Evolutionary conservation across 2,888 invertebrate genomes (phyloP).

Genomic region (Chrysolina oricalcia): DNA sequence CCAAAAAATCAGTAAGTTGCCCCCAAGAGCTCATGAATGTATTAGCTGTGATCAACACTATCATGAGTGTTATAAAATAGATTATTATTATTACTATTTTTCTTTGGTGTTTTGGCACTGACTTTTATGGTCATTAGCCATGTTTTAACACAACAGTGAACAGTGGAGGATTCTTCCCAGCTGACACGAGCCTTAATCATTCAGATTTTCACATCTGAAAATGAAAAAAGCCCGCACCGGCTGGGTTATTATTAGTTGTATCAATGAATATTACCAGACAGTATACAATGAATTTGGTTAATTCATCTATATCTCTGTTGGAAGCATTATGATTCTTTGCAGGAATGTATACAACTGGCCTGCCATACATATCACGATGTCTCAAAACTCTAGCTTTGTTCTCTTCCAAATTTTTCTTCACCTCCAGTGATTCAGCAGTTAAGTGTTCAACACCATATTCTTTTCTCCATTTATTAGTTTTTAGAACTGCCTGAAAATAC

Average conservation of each 20-base stretch:
- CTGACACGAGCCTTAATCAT: too few species aligned
- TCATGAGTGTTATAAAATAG: too few species aligned
- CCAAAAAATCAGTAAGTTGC: too few species aligned
- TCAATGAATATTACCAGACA: constrained; percentile 76
- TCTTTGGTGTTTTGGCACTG: too few species aligned
- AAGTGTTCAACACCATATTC: constrained; percentile 81
- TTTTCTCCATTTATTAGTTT: constrained; percentile 86
- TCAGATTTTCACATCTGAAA: too few species aligned
- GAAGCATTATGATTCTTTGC: constrained; percentile 83
- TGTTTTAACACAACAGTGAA: too few species aligned
- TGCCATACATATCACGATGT: constrained; percentile 82
- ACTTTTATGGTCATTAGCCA: too few species aligned
- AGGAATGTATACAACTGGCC: constrained; percentile 86
- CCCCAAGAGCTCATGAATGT: background rate
- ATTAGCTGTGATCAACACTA: background rate
- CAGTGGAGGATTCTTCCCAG: too few species aligned
- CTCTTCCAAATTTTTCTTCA: constrained; percentile 75
- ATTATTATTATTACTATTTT: too few species aligned
- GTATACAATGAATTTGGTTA: constrained; percentile 86
- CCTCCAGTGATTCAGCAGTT: constrained; percentile 72
- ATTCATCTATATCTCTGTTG: constrained; percentile 83
- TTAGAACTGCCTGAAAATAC: constrained; percentile 78
- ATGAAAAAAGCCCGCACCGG: too few species aligned
- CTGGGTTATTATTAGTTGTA: background rate
- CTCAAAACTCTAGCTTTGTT: constrained; percentile 81